Base-by-base conservation (phyloP, 2,113 vertebrate species). In the Scophthalmus maximus region DNA sequence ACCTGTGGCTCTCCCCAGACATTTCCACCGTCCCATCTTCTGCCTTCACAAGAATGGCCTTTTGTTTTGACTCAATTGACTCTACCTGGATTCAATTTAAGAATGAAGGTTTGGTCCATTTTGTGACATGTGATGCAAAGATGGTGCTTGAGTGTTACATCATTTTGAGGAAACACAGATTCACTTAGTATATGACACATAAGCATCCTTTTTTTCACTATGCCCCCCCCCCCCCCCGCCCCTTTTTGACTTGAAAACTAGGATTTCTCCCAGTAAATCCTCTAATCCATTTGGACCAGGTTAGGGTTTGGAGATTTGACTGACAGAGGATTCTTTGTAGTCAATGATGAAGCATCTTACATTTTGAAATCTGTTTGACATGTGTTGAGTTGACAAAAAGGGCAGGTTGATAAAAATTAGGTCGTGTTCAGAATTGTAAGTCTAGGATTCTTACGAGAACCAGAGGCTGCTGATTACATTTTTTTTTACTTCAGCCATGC, bases 1-100 rank as follows among this genome's bases (percentile, higher is more conserved):
- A 93, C 92, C 92, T 93, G 88, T 91, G 86, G 76, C 83, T 89
- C 67, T 81, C 80, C 75, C 75, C 70, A 83, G 78, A 68, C 66
- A 14, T 34, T 36, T 22, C 36, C 57, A 30, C 64, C 32, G 27
- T 36, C 61, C n/a, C 56, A 4, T 42, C 34, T 5, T 53, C 15
- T 68, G 34, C 25, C 38, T 58, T 57, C 23, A 26, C 51, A 15
- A 18, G 44, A 73, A 55, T 47, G 18, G 15, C 51, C 20, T 40
- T 61, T 73, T 81, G 23, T 79, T 44, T 53, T 40, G 44, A 71
- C 3, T 42, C 3, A 7, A 23, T 70, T 26, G 1, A 38, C 34
- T 50, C 22, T 47, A 58, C 65, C 38, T 55, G 64, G 6, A 47
- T 17, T 64, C 5, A 60, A 6, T 36, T 7, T 20, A 38, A 10